Base-by-base conservation (phyloP, 2,888 invertebrate species). In the Pollenia angustigena region DNA sequence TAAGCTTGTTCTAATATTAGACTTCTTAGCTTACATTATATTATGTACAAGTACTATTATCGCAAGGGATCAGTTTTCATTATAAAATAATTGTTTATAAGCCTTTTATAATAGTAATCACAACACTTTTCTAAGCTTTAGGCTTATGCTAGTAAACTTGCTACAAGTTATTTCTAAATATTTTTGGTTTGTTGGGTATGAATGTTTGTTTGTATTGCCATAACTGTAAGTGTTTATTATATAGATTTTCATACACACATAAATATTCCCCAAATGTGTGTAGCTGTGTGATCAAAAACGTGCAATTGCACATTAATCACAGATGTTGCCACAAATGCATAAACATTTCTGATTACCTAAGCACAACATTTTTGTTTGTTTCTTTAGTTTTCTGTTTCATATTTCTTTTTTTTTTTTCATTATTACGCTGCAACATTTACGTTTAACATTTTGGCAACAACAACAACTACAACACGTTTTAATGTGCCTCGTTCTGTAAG, bases 221-320 rank as follows among this genome's bases (percentile, higher is more conserved):
- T 58, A 80, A 81, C 46, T 56, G 40, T 46, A 58, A 69, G 78
- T 66, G 56, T 68, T 56, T n/a, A 16, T 46, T 32, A 12, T 46
- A 64, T 66, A 10, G 14, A 4, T 56, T 75, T 66, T 60, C 54
- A 58, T 16, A 32, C 50, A 50, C 56, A 46, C 44, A 48, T n/a
- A 46, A 14, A 46, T 44, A 18, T 50, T 58, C 14, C 32, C 14
- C 7, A 18, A 32, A 18, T 52, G 75, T 42, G 52, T 44, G 58
- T 78, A 32, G 40, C 48, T 44, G 11, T 68, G 64, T 78, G 82
- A 81, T 85, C 72, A 80, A 66, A 85, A 84, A 88, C 89, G 89
- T 89, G 89, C 84, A 82, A 83, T 76, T 87, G 88, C 88, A 88
- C 87, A 85, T 87, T 86, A 88, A 86, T 88, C 85, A 86, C 89